Conservation (phyloP, 2,113 vertebrate genomes). For the Nesogale talazaci region DNA sequence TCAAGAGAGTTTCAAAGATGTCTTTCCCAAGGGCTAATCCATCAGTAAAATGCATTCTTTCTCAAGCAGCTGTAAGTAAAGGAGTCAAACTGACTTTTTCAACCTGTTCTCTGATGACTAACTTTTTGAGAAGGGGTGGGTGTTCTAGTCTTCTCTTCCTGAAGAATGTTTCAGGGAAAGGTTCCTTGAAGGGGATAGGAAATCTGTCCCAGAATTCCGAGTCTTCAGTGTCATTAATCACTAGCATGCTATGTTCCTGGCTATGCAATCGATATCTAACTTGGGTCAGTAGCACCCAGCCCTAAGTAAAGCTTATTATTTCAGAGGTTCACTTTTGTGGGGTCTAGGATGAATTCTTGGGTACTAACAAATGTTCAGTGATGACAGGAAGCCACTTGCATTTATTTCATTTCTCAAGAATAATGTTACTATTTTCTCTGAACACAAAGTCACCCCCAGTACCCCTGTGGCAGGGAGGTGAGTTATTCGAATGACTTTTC, state of each 20-base stretch:
- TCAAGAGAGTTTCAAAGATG: background rate
- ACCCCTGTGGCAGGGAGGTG: background rate
- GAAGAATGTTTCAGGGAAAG: background rate
- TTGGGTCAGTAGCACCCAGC: background rate
- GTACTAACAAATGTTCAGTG: slow-evolving; percentile 8
- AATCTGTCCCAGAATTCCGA: background rate
- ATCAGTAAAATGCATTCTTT: background rate
- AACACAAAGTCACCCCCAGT: too few relatives aligned
- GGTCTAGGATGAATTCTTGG: background rate
- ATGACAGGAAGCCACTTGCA: background rate
- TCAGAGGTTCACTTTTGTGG: background rate
- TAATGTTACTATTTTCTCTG: background rate
- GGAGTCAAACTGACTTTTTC: background rate
- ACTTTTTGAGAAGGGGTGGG: background rate
- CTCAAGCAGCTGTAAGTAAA: background rate
- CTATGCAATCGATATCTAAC: background rate
- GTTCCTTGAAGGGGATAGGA: background rate
- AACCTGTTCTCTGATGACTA: background rate
- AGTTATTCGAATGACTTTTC: background rate
- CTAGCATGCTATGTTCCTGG: background rate
- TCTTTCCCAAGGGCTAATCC: background rate
- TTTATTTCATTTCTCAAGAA: background rate
- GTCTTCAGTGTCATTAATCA: background rate
- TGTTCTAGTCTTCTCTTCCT: background rate
- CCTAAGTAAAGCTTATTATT: background rate